Evolutionary conservation across 2,113 vertebrate genomes (phyloP).

Genomic region (Telmatochromis sp.): DNA sequence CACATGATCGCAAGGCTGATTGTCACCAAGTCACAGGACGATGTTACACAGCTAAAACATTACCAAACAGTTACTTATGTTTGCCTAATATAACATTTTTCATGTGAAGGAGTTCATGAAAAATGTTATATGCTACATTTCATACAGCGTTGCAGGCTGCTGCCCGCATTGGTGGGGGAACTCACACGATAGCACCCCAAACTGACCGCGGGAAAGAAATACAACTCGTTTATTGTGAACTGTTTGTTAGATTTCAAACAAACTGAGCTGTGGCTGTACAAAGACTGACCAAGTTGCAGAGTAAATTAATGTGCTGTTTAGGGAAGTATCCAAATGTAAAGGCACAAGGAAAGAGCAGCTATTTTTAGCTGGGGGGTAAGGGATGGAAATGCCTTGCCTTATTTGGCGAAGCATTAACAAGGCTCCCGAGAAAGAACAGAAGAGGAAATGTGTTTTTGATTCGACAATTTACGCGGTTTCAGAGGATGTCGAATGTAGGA

Average conservation of each 20-base stretch:
- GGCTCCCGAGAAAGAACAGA: constrained; percentile 35
- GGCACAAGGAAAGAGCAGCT: constrained; percentile 47
- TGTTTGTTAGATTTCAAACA: constrained; percentile 23
- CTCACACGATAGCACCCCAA: not conserved
- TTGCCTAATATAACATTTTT: not conserved
- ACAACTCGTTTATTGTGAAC: not conserved
- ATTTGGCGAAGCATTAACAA: constrained; percentile 68
- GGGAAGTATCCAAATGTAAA: constrained; percentile 53
- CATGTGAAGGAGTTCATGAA: not conserved
- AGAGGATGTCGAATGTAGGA: not conserved
- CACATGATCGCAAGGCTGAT: not conserved
- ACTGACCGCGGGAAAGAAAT: not conserved
- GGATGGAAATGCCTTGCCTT: constrained; percentile 73
- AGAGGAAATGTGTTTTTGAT: constrained; percentile 45
- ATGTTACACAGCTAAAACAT: not conserved
- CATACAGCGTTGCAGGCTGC: not conserved
- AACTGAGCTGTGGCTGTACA: not conserved
- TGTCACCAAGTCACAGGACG: not conserved
- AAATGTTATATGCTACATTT: not conserved
- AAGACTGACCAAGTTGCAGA: not conserved
- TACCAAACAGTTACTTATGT: not conserved
- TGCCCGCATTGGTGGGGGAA: not conserved
- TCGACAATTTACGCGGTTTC: constrained; percentile 3
- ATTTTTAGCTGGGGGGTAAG: constrained; percentile 63
- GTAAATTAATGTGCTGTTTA: constrained; percentile 39